A percentile compares a stretch with the other conserved stretches of the same genome.
Evolutionary conservation across 2,797 vertebrate genomes (phyloP).

Genomic region (Eutrigla gurnardus): DNA sequence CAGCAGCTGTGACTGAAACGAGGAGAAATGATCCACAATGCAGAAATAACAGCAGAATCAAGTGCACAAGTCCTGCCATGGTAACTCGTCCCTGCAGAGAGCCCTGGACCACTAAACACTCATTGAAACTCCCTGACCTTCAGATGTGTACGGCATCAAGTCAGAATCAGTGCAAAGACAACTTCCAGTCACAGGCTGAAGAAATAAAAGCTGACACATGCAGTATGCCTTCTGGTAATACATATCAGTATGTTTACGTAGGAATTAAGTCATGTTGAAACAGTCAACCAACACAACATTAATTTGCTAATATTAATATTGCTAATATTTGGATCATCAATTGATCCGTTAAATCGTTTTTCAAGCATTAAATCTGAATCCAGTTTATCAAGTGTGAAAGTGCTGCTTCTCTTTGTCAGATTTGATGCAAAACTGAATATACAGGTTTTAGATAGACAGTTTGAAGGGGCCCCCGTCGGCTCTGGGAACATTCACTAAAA

Average conservation of each 20-base stretch:
- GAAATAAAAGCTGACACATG: conserved; percentile 38
- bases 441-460: background rate
- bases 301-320: background rate
- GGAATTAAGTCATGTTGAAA: background rate
- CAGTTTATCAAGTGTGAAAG: background rate
- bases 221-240: background rate
- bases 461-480: too few relatives aligned
- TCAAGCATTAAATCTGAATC: background rate
- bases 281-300: background rate
- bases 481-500: background rate
- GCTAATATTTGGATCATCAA: background rate
- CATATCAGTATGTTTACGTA: background rate
- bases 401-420: background rate
- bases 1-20: background rate
- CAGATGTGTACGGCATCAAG: conserved; percentile 3
- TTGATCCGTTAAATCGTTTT: background rate
- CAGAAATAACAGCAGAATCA: conserved; percentile 44
- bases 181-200: conserved; percentile 37
- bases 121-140: conserved; percentile 56
- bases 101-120: conserved; percentile 28
- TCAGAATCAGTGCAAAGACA: background rate
- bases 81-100: conserved; percentile 15
- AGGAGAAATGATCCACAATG: conserved; percentile 4
- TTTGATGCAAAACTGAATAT: background rate
- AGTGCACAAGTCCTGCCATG: conserved; percentile 54